Conservation (phyloP, 2,113 vertebrate species). For the Tinamus guttatus region DNA sequence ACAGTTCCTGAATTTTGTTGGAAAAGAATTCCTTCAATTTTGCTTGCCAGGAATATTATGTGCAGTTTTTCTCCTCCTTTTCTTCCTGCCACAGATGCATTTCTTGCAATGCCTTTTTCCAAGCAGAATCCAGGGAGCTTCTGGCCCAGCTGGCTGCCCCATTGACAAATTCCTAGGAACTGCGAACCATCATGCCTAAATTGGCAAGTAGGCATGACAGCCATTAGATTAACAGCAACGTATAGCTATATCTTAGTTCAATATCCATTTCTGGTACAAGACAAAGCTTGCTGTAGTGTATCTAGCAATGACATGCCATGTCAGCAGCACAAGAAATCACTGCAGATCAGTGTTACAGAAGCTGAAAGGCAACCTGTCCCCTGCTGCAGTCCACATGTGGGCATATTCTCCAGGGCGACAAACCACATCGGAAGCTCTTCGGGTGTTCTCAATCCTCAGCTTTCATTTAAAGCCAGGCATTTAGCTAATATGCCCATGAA, state of each 20-base stretch:
- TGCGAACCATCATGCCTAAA: neutral
- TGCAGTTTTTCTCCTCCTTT: neutral
- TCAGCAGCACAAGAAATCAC: neutral
- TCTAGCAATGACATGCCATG: neutral
- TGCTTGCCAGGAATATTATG: neutral
- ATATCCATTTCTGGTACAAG: slow-evolving; percentile 27
- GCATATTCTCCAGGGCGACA: neutral
- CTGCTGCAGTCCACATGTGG: neutral
- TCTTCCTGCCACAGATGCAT: neutral
- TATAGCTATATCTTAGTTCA: neutral
- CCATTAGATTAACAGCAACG: slow-evolving; percentile 40
- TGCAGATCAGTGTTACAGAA: neutral
- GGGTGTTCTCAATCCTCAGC: neutral
- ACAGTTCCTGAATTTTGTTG: neutral
- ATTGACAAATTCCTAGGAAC: neutral
- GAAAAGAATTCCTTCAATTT: slow-evolving; percentile 1
- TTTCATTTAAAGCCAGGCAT: neutral
- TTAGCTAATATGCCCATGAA: neutral
- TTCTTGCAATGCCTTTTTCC: neutral
- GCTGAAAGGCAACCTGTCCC: neutral
- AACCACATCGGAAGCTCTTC: neutral
- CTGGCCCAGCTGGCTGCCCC: neutral
- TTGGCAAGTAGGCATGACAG: slow-evolving; percentile 3
- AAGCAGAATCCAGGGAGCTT: neutral
- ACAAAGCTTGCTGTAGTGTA: neutral